A percentile compares a stretch with the other conserved stretches of the same genome.
phyloP scores from a whole-genome alignment of 2,888 invertebrate species.

The Anorthoa munda region DNA sequence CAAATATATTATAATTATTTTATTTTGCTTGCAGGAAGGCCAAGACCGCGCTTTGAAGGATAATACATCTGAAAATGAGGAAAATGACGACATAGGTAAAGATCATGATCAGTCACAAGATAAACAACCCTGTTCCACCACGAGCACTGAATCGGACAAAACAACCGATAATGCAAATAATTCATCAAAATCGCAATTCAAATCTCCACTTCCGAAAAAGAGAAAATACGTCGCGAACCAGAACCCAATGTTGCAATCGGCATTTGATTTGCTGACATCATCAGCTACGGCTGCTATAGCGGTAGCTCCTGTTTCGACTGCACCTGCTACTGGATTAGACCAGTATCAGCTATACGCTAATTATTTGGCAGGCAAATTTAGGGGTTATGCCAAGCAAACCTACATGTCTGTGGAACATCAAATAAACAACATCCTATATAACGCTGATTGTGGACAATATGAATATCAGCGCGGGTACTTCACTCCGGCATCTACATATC shows the following conservation, averaged over 20 bases:
- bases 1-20: slow-evolving; percentile 45
- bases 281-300: slow-evolving; percentile 50
- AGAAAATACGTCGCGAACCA: slow-evolving; percentile 47
- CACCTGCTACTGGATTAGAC: slow-evolving; percentile 49
- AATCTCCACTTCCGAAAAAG: slow-evolving; percentile 51
- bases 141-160: slow-evolving; percentile 45
- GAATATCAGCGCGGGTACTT: slow-evolving; percentile 46
- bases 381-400: slow-evolving; percentile 45
- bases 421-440: slow-evolving; percentile 50
- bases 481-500: slow-evolving; percentile 37
- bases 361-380: slow-evolving; percentile 48
- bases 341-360: slow-evolving; percentile 48
- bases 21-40: slow-evolving; percentile 36
- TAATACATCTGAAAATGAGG: slow-evolving; percentile 41
- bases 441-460: slow-evolving; percentile 48
- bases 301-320: slow-evolving; percentile 49
- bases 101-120: slow-evolving; percentile 46
- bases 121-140: slow-evolving; percentile 42
- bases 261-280: slow-evolving; percentile 47
- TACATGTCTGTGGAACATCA: slow-evolving; percentile 48
- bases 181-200: slow-evolving; percentile 47
- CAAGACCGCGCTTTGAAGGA: slow-evolving; percentile 39
- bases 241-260: slow-evolving; percentile 46
- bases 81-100: slow-evolving; percentile 47
- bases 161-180: slow-evolving; percentile 49